A percentile compares a stretch with the other conserved stretches of the same genome.
Evolutionary conservation across 2,113 vertebrate genomes (phyloP).

Genomic region (Indicator maculatus): DNA sequence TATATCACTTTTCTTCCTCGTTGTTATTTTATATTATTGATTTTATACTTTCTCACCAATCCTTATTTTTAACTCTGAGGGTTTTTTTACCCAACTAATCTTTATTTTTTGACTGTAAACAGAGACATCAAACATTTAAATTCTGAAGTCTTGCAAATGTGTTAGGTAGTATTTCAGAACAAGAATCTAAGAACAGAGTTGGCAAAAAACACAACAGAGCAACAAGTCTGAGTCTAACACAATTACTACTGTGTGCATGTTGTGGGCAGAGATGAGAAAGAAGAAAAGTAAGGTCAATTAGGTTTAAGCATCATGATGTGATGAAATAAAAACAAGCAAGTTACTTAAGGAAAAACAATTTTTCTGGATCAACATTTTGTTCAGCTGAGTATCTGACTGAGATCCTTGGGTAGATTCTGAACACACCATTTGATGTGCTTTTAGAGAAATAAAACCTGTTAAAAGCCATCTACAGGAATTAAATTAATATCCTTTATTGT

Average conservation of each 20-base stretch:
- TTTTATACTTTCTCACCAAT: background rate
- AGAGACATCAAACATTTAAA: background rate
- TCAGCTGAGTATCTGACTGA: background rate
- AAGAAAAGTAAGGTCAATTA: background rate
- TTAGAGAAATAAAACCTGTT: background rate
- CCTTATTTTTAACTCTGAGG: background rate
- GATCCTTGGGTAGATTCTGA: background rate
- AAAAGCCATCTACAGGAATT: background rate
- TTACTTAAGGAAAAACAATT: background rate
- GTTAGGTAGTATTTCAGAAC: background rate
- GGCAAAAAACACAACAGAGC: background rate
- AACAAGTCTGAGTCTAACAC: background rate
- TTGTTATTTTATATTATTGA: background rate
- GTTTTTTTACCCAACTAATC: background rate
- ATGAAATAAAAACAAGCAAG: background rate
- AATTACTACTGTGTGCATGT: background rate
- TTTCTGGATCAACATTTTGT: background rate
- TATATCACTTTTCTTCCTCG: background rate
- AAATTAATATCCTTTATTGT: background rate
- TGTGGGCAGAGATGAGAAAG: background rate
- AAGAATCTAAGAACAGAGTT: background rate
- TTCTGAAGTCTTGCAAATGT: background rate
- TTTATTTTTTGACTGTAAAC: background rate
- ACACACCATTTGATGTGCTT: fast-evolving
- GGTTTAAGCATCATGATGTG: background rate